Percentiles rank a stretch among this genome's conserved stretches.
phyloP scores from a whole-genome alignment of 2,797 vertebrate species.

The Gymnoscopelus braueri region DNA sequence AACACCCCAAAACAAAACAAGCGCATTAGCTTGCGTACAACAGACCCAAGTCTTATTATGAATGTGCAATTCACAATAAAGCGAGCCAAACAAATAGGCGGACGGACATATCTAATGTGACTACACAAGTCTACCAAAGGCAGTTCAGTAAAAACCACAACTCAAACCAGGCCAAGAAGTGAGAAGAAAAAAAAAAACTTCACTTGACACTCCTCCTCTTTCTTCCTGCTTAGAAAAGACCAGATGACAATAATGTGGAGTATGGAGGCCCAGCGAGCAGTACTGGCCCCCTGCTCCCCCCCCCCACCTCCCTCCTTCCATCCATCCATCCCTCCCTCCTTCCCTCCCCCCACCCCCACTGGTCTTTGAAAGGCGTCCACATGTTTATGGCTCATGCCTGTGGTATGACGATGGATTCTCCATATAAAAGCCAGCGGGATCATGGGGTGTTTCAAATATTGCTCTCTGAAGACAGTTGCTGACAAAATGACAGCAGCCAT shows the following conservation, averaged over 20 bases:
- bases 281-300: constrained; percentile 68
- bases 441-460: constrained; percentile 83
- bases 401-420: constrained; percentile 87
- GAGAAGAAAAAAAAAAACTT: constrained; percentile 49
- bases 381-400: constrained; percentile 86
- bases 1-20: too few relatives aligned
- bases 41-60: neutral
- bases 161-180: constrained; percentile 54
- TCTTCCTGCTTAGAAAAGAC: constrained; percentile 75
- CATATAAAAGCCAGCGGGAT: constrained; percentile 82
- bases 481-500: constrained; percentile 83
- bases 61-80: constrained; percentile 15
- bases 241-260: constrained; percentile 79
- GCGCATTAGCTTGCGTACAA: too few relatives aligned
- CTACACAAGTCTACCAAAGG: constrained; percentile 55
- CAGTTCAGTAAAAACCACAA: constrained; percentile 61
- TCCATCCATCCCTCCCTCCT: constrained; percentile 48
- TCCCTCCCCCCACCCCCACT: constrained; percentile 41
- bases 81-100: constrained; percentile 48
- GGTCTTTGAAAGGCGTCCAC: constrained; percentile 81
- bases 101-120: constrained; percentile 39
- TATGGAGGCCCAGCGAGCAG: constrained; percentile 61
- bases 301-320: constrained; percentile 48
- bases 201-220: constrained; percentile 57
- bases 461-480: constrained; percentile 83